Percentiles rank a stretch among this genome's conserved stretches.
These are phyloP conservation scores for Ibidorhyncha struthersii DNA, from an alignment of 2,113 vertebrate genomes.

Conservation along the genomic window DNA sequence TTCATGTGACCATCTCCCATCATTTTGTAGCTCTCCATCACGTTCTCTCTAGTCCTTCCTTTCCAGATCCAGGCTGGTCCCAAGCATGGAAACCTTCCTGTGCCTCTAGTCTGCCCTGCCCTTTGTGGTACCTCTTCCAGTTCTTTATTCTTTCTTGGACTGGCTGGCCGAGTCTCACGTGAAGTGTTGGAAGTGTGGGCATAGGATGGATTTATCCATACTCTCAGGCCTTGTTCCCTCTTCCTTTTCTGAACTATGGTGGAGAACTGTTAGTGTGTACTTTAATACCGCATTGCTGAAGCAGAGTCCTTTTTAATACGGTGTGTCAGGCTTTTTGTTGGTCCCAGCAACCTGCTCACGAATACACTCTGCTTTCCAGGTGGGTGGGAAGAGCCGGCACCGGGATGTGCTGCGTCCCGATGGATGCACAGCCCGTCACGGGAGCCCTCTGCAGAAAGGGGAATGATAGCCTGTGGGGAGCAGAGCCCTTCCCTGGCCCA, in stretches of 20 bases:
- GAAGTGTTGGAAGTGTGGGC: not conserved
- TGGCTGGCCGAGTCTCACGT: not conserved
- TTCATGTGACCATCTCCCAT: accelerated
- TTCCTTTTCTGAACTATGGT: not conserved
- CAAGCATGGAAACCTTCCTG: no score
- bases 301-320: not conserved
- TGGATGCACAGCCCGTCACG: accelerated
- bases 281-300: accelerated
- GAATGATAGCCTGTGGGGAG: not conserved
- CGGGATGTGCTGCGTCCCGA: not conserved
- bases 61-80: not conserved
- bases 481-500: not conserved
- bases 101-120: not conserved
- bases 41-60: not conserved
- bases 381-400: not conserved
- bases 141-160: not conserved
- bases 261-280: not conserved
- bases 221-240: not conserved
- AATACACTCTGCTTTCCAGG: accelerated
- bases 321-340: not conserved
- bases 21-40: not conserved
- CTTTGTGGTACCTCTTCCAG: not conserved
- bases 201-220: not conserved
- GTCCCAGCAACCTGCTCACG: not conserved
- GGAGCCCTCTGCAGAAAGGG: not conserved